phyloP scores from a whole-genome alignment of 2,888 invertebrate species.

The Eumerus sabulonum region DNA sequence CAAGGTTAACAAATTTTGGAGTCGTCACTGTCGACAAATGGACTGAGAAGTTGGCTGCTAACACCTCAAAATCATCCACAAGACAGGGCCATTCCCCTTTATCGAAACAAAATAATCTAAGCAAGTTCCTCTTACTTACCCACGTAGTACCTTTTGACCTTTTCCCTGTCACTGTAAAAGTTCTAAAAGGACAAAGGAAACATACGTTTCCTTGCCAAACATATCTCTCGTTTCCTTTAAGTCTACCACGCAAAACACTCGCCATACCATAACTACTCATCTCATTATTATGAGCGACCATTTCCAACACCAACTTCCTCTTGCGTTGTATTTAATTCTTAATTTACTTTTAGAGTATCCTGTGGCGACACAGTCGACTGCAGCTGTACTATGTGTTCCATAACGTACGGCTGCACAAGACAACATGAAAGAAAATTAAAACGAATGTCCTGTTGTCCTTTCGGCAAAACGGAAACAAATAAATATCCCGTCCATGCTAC shows the following conservation, averaged over 20 bases:
- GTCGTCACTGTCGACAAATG: too few relatives aligned
- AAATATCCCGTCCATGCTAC: conserved; percentile 6
- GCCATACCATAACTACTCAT: conserved; percentile 9
- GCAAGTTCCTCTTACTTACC: too few relatives aligned
- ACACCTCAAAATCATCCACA: too few relatives aligned
- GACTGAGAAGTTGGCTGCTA: too few relatives aligned
- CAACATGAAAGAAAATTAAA: conserved; percentile 22
- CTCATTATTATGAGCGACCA: not conserved
- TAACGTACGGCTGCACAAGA: conserved; percentile 24
- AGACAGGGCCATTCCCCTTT: too few relatives aligned
- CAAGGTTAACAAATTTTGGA: too few relatives aligned
- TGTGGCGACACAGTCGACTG: conserved; percentile 23
- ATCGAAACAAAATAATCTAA: too few relatives aligned
- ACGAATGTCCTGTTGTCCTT: conserved; percentile 33
- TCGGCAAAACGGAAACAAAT: conserved; percentile 20
- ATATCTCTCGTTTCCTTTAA: too few relatives aligned
- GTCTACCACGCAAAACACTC: conserved; percentile 28
- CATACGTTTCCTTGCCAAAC: too few relatives aligned
- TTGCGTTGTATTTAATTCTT: not conserved
- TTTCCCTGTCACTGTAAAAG: too few relatives aligned
- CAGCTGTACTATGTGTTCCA: conserved; percentile 47
- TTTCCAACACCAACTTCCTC: not conserved
- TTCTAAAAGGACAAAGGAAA: too few relatives aligned
- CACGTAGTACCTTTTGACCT: too few relatives aligned
- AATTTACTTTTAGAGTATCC: conserved; percentile 31